Evolutionary conservation across 2,888 invertebrate species (phyloP).

Genomic region (Mesochorus sp.): DNA sequence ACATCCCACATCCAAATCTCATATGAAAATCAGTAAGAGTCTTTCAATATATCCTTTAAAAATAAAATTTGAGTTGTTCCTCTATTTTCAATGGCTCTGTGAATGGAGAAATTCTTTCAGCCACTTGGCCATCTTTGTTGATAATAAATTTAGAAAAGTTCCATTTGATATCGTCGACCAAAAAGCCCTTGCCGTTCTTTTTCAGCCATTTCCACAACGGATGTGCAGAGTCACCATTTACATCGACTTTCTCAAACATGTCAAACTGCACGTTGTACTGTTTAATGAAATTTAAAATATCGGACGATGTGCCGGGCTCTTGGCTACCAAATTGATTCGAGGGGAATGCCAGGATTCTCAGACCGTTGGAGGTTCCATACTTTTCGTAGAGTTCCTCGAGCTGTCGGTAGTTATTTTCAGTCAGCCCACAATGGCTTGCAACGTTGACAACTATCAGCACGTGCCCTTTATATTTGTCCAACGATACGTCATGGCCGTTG

Average conservation of each 20-base stretch:
- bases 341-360: slow-evolving; percentile 87
- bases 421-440: slow-evolving; percentile 93
- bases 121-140: slow-evolving; percentile 87
- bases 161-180: slow-evolving; percentile 90
- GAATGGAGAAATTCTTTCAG: slow-evolving; percentile 85
- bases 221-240: slow-evolving; percentile 81
- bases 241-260: slow-evolving; percentile 67
- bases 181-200: slow-evolving; percentile 75
- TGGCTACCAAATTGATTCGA: slow-evolving; percentile 86
- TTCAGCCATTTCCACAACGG: slow-evolving; percentile 82
- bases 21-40: too few relatives aligned
- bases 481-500: slow-evolving; percentile 89
- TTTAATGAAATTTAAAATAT: slow-evolving; percentile 60
- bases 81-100: slow-evolving; percentile 83
- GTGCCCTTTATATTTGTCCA: slow-evolving; percentile 91
- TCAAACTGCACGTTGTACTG: slow-evolving; percentile 61
- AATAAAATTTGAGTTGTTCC: slow-evolving; percentile 82
- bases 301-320: slow-evolving; percentile 76
- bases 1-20: too few relatives aligned
- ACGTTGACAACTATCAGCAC: slow-evolving; percentile 93
- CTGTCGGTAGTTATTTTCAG: slow-evolving; percentile 91
- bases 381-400: slow-evolving; percentile 89
- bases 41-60: too few relatives aligned
- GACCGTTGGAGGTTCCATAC: slow-evolving; percentile 86
- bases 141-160: slow-evolving; percentile 93